Evolutionary conservation across 1,140 invertebrate species (phyloP), one percentile per base, ranked within the genome.

Genomic region (Bombus sylvicola): DNA sequence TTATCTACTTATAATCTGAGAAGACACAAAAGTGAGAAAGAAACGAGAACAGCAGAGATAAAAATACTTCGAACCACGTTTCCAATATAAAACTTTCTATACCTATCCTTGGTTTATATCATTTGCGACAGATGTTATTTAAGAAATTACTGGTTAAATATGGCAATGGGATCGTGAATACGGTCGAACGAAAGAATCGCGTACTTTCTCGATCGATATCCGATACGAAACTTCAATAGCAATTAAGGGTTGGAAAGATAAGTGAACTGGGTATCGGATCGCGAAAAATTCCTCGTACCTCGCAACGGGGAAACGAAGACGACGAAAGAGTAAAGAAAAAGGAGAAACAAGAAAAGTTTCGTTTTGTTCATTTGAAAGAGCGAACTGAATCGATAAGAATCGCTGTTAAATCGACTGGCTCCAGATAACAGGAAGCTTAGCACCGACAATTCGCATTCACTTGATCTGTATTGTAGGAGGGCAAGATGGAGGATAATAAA

Each of bases 361-460:
- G 37, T 79, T 80, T 68, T 31, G 76, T 79, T 84, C 39, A 72
- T 84, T 84, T 47, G 53, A 72, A 72, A 84, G 76, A 72, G 39
- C 59, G 64, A 72, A 43, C 53, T 3, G 39, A 72, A n/a, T 77
- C 73, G 85, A 82, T 76, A 81, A 66, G 80, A 76, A 86, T 31
- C 43, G 47, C 62, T 47, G 80, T n/a, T 86, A 81, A 86, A 86
- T 86, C 85, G 85, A 82, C 62, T 47, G 64, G 31, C n/a, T 69
- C n/a, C 34, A n/a, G 73, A 83, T 86, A 86, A 83, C 79, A 73
- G 80, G 53, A 34, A 62, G 85, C 85, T 81, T 83, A 76, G 73
- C 85, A 83, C 85, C 59, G 71, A 81, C 77, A 81, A 90, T 85
- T 87, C 87, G 77, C 72, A 72, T 87, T 89, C 83, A 86, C 85